Percentiles rank a stretch among this genome's conserved stretches.
Evolutionary conservation across 2,888 invertebrate species (phyloP).

Genomic region (Empis livida): DNA sequence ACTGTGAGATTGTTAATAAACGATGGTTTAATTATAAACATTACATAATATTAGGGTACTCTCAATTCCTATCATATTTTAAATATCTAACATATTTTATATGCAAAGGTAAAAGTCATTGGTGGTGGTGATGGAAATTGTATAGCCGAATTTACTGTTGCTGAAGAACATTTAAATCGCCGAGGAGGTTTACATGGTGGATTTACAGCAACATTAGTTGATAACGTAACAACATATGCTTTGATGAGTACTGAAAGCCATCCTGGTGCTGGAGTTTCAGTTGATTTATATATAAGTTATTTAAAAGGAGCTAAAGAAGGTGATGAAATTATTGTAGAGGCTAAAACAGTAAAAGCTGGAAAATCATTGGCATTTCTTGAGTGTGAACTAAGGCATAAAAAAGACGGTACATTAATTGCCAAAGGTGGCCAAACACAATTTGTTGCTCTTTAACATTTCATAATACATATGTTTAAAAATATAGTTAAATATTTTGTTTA

Average conservation of each 20-base stretch:
- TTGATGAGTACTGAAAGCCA: conserved; percentile 50
- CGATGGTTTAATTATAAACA: too few species aligned
- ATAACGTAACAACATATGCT: conserved; percentile 65
- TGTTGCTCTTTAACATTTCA: conserved; percentile 5
- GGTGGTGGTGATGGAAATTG: conserved; percentile 58
- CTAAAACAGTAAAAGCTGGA: conserved; percentile 62
- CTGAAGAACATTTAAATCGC: conserved; percentile 59
- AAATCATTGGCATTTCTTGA: conserved; percentile 69
- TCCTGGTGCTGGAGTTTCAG: conserved; percentile 61
- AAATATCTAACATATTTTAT: too few species aligned
- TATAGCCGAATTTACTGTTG: conserved; percentile 61
- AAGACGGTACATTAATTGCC: conserved; percentile 58
- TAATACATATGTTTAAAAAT: too few species aligned
- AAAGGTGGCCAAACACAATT: conserved; percentile 78
- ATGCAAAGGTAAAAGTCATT: conserved; percentile 25
- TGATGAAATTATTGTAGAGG: conserved; percentile 66
- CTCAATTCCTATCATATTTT: too few species aligned
- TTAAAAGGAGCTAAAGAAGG: conserved; percentile 63
- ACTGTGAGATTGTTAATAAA: too few species aligned
- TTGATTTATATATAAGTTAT: conserved; percentile 74
- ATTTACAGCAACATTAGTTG: conserved; percentile 60
- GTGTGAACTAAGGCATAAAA: conserved; percentile 64
- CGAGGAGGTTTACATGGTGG: conserved; percentile 76
- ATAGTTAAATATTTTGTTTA: not conserved
- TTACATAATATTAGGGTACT: too few species aligned